Conservation (phyloP, 2,797 vertebrate genomes). For the Atherinosoma microstoma region DNA sequence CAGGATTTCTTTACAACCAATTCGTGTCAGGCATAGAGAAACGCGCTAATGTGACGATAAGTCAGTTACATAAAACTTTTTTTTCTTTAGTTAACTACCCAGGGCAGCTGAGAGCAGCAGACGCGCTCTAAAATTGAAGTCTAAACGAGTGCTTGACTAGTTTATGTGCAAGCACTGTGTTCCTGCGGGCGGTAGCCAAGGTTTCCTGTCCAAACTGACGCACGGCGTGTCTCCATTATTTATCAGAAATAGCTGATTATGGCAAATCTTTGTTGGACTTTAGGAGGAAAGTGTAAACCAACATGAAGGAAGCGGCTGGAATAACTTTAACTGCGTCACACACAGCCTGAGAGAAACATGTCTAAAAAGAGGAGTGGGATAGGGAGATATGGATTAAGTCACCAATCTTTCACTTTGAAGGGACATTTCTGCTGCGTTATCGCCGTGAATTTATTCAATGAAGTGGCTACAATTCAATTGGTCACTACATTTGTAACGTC, state of each 20-base stretch:
- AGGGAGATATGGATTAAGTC: not conserved
- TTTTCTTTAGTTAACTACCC: not conserved
- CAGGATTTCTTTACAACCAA: not conserved
- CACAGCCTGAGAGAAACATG: slow-evolving; percentile 30
- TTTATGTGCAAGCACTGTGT: not conserved
- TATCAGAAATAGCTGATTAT: slow-evolving; percentile 82
- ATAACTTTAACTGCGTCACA: slow-evolving; percentile 90
- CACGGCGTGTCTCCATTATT: slow-evolving; percentile 82
- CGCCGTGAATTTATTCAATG: not conserved
- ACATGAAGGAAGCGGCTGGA: slow-evolving; percentile 68
- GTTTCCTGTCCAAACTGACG: slow-evolving; percentile 49
- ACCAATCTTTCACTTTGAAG: not conserved
- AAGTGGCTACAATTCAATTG: not conserved
- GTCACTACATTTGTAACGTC: not conserved
- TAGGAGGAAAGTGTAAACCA: slow-evolving; percentile 15
- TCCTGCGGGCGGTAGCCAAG: slow-evolving; percentile 8
- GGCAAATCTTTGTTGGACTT: slow-evolving; percentile 72
- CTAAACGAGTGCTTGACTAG: not conserved
- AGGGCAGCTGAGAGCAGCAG: not conserved
- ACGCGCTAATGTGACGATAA: no score
- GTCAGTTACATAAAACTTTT: no score
- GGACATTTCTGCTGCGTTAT: not conserved
- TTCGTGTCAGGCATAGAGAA: not conserved
- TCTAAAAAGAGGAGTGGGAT: not conserved
- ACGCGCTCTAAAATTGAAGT: not conserved